A percentile compares a stretch with the other conserved stretches of the same genome.
phyloP scores from a whole-genome alignment of 2,888 invertebrate species.

The Vesta saturnalis region DNA sequence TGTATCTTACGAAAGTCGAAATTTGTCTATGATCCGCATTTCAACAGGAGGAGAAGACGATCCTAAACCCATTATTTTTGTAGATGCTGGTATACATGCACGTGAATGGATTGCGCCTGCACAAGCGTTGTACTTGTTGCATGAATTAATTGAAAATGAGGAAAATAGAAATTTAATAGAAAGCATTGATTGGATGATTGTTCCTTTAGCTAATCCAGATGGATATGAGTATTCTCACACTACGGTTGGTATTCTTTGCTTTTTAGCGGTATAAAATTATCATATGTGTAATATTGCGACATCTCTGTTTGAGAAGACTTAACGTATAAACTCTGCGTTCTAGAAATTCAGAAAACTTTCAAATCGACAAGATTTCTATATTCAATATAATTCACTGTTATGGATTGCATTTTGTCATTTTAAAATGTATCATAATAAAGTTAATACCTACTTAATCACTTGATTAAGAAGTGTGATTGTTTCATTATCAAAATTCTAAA shows the following conservation, averaged over 20 bases:
- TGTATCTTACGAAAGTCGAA: slow-evolving; percentile 67
- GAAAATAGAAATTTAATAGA: slow-evolving; percentile 55
- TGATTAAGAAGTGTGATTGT: too few species aligned
- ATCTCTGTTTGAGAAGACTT: too few species aligned
- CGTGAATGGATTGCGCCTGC: slow-evolving; percentile 76
- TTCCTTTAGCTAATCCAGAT: slow-evolving; percentile 66
- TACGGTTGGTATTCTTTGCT: slow-evolving; percentile 66
- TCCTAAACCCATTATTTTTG: slow-evolving; percentile 65
- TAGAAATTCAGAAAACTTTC: too few species aligned
- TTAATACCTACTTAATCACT: too few species aligned
- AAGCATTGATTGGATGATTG: slow-evolving; percentile 62
- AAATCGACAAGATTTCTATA: too few species aligned
- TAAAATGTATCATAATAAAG: too few species aligned
- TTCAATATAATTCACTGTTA: too few species aligned
- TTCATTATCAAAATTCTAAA: too few species aligned
- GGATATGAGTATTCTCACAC: slow-evolving; percentile 64
- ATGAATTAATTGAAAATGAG: slow-evolving; percentile 63
- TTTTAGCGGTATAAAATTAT: slow-evolving; percentile 70
- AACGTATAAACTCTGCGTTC: too few species aligned
- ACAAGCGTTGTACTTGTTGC: slow-evolving; percentile 67
- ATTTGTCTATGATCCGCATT: slow-evolving; percentile 68
- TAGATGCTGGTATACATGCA: slow-evolving; percentile 71
- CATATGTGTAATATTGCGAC: too few species aligned
- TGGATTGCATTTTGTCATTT: too few species aligned
- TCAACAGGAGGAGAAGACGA: slow-evolving; percentile 51